Percentiles rank a stretch among this genome's conserved stretches.
Conservation (phyloP, 2,113 vertebrate genomes). For the Eubucco bourcierii region DNA sequence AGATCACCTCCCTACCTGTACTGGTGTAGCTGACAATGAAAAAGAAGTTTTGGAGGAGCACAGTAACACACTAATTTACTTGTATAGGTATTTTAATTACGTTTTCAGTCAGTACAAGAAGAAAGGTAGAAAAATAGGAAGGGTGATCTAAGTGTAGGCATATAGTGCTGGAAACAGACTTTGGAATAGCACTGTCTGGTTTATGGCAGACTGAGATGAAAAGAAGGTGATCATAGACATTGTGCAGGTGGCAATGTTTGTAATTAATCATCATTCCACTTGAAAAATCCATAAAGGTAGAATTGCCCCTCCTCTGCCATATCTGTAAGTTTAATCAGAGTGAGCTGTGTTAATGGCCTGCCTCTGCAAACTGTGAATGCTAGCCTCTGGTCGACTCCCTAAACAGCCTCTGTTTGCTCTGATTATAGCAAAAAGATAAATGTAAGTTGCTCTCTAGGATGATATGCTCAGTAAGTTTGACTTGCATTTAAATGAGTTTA, state of each 20-base stretch:
- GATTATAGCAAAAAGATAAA: constrained; percentile 1
- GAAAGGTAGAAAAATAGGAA: background rate
- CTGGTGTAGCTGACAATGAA: too few relatives aligned
- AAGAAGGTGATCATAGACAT: accelerated
- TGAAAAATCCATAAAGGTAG: background rate
- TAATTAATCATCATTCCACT: background rate
- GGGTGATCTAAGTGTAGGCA: background rate
- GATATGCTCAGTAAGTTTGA: background rate
- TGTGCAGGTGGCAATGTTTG: background rate
- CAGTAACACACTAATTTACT: background rate
- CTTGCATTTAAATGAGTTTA: constrained; percentile 52
- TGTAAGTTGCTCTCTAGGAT: background rate
- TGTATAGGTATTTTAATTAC: background rate
- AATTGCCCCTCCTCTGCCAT: background rate
- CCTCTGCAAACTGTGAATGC: background rate
- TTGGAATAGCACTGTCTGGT: background rate
- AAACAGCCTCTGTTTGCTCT: background rate
- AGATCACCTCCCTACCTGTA: too few relatives aligned
- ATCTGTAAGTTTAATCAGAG: background rate
- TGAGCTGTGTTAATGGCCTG: background rate
- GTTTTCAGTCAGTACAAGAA: background rate
- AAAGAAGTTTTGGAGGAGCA: background rate
- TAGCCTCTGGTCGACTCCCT: background rate
- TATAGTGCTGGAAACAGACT: background rate
- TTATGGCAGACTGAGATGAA: background rate